phyloP scores from a whole-genome alignment of 2,888 invertebrate genomes.

The Nematopogon swammerdamellus region DNA sequence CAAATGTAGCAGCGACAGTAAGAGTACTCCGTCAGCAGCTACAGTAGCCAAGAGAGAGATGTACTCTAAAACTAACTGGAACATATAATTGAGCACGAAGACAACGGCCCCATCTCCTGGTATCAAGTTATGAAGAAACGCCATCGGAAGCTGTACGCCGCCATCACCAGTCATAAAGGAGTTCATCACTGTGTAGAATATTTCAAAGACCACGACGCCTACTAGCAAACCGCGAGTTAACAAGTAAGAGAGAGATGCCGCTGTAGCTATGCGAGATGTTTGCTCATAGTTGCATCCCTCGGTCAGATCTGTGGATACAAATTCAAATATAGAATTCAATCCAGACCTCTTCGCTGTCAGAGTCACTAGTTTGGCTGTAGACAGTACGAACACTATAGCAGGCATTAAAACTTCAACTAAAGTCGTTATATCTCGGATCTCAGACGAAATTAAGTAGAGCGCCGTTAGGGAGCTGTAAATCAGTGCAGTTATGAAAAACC shows the following conservation, averaged over 20 bases:
- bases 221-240: not conserved
- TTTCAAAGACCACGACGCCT: not conserved
- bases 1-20: not conserved
- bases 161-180: no score
- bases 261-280: not conserved
- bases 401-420: not conserved
- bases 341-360: not conserved
- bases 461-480: not conserved
- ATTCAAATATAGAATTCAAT: not conserved
- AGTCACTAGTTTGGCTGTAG: not conserved
- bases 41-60: not conserved
- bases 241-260: not conserved
- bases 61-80: not conserved
- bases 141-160: not conserved
- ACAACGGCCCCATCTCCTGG: not conserved
- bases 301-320: not conserved
- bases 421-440: not conserved
- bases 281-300: no score
- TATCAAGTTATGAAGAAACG: not conserved
- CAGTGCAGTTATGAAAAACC: not conserved
- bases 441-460: not conserved
- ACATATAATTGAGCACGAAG: not conserved
- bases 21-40: not conserved
- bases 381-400: not conserved
- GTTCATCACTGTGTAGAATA: not conserved